Base-by-base conservation (phyloP, 1,140 invertebrate genomes). In the Aphelenchoides fujianensis region DNA sequence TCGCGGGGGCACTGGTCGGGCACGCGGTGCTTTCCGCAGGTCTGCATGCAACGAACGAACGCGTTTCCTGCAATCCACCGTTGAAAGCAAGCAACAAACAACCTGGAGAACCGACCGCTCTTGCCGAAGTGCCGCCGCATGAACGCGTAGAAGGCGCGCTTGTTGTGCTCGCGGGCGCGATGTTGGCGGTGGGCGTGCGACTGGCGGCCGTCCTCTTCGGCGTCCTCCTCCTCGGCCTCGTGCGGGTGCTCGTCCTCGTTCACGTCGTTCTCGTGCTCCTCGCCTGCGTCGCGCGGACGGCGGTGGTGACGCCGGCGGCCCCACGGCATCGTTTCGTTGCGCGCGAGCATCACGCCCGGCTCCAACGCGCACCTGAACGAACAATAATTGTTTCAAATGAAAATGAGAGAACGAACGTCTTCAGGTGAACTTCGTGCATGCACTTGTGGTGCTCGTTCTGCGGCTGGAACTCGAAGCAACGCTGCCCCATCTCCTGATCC, bases 91-190 rank as follows among this genome's bases (percentile, higher is more conserved):
- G n/a, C n/a, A n/a, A n/a, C n/a, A n/a, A n/a, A n/a, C n/a, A n/a
- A n/a, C n/a, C n/a, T 48, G 41, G 23, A 48, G 12, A 48, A 19
- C 55, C 34, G 5, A 59, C 55, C 55, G 34, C 55, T 59, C 23
- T 59, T 59, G 7, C 55, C 55, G 19, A 59, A 59, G 34, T 59
- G 55, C 23, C 19, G 5, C 5, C 55, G 55, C 5, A 59, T 59
- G 55, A 59, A 59, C 27, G 55, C 5, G 34, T 59, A 59, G 55
- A 59, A 59, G 34, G 55, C 55, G 28, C 55, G 5, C 19, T 59
- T 59, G 55, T 59, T 59, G 55, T 59, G 55, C 19, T 59, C 55
- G 34, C 55, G 55, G 7, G 55, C 27, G 28, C 55, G 28, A 32
- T 59, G 55, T 23, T 59, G 55, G n/a, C n/a, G n/a, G n/a, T n/a